phyloP scores from a whole-genome alignment of 2,888 invertebrate species.

The Camponotus fellah region DNA sequence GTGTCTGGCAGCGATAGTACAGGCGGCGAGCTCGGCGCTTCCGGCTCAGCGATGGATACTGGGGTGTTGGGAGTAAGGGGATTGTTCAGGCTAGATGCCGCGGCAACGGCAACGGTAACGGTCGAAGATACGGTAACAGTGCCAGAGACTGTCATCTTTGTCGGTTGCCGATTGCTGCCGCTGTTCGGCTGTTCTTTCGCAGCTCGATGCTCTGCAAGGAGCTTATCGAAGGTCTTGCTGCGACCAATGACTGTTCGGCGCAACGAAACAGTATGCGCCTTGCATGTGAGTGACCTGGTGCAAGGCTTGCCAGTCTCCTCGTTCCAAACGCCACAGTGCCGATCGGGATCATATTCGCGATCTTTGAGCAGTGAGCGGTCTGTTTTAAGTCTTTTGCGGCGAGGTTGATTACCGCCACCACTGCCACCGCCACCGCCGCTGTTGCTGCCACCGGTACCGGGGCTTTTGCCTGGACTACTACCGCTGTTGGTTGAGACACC shows the following conservation, averaged over 20 bases:
- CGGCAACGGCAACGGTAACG: conserved; percentile 24
- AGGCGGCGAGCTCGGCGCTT: conserved; percentile 87
- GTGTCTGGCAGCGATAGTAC: conserved; percentile 84
- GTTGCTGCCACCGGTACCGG: conserved; percentile 63
- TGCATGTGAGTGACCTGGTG: conserved; percentile 92
- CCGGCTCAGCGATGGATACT: conserved; percentile 88
- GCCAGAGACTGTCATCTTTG: conserved; percentile 76
- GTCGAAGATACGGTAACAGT: conserved; percentile 76
- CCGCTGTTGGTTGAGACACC: conserved; percentile 61
- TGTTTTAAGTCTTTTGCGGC: conserved; percentile 83
- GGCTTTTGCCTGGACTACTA: conserved; percentile 82
- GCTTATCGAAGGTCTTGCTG: conserved; percentile 91
- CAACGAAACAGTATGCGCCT: conserved; percentile 90
- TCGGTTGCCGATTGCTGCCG: conserved; percentile 68
- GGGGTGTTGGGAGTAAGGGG: conserved; percentile 85
- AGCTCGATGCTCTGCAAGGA: conserved; percentile 91
- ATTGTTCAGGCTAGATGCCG: conserved; percentile 69
- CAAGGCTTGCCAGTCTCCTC: conserved; percentile 91
- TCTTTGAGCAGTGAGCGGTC: conserved; percentile 85
- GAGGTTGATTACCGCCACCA: conserved; percentile 78
- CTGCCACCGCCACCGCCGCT: conserved; percentile 61
- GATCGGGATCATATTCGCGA: conserved; percentile 93
- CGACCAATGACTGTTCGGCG: conserved; percentile 91
- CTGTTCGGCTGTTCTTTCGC: conserved; percentile 87
- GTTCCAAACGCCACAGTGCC: conserved; percentile 93